phyloP scores from a whole-genome alignment of 2,113 vertebrate genomes.

The Regulus satrapa region DNA sequence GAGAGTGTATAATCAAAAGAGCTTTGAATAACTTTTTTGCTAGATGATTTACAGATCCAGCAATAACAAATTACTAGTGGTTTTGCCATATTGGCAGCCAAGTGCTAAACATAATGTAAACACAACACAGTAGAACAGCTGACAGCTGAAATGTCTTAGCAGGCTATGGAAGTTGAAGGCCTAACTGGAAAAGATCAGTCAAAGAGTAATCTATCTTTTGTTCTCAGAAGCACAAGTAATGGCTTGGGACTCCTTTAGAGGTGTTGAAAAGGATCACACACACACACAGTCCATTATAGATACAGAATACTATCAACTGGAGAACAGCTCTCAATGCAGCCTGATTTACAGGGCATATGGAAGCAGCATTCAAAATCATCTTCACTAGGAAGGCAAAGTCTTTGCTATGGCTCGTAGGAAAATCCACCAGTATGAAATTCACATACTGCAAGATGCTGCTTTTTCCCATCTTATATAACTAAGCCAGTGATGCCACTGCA shows the following conservation, averaged over 20 bases:
- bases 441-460: background rate
- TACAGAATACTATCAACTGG: background rate
- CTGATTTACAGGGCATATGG: background rate
- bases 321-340: background rate
- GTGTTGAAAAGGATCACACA: background rate
- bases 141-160: background rate
- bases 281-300: fast-evolving
- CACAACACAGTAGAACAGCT: background rate
- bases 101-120: background rate
- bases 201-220: background rate
- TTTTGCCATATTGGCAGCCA: background rate
- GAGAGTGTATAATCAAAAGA: background rate
- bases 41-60: background rate
- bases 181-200: background rate
- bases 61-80: background rate
- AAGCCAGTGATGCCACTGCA: background rate
- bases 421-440: background rate
- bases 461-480: background rate
- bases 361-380: background rate
- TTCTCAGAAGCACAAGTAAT: background rate
- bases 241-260: background rate
- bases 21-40: background rate
- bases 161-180: background rate
- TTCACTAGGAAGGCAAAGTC: background rate
- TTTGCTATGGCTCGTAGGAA: background rate